Base-by-base conservation (phyloP, 2,797 vertebrate genomes). In the Micromesistius poutassou region DNA sequence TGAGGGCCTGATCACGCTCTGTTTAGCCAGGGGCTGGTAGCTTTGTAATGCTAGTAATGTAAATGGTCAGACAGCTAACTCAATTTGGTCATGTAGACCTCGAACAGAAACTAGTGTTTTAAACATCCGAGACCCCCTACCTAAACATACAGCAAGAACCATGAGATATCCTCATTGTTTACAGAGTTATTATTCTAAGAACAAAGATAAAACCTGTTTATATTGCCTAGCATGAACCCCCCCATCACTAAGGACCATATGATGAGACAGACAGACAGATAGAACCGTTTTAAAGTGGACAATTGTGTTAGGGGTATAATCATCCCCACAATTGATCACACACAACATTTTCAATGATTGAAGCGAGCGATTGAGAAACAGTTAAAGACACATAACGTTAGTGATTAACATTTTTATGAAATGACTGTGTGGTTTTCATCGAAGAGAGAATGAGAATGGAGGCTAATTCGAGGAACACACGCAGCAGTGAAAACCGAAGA, bases 271-370 rank as follows among this genome's bases (percentile, higher is more conserved):
- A 35, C 12, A 28, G 62, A 68, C 62, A 28, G 62, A 25, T 25
- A 28, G 25, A 12, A 28, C 25, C 3, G 9, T 13, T 68, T 68
- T 25, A 55, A 22, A 62, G 25, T 25, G 0, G 55, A 68, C 8
- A 68, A 68, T 68, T 68, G 4, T 25, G 62, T 28, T 28, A 28
- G n/a, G n/a, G 28, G 62, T 28, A 25, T 19, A 62, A 1, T 68
- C 25, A 28, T 68, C 62, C 62, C 62, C 8, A 68, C 28, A 5
- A 68, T 68, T 13, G 62, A 25, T 62, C 14, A 12, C 12, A 28
- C 55, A 28, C 62, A 68, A 68, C 62, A 68, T 68, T 28, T 68
- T 68, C n/a, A 68, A 68, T 68, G 62, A n/a, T 68, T 25, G 9
- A 9, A 62, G 55, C 22, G 22, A 62, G 22, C 55, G 55, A 62